Percentiles rank a stretch among this genome's conserved stretches.
Evolutionary conservation across 2,797 vertebrate species (phyloP).

Genomic region (Anabacerthia variegaticeps): DNA sequence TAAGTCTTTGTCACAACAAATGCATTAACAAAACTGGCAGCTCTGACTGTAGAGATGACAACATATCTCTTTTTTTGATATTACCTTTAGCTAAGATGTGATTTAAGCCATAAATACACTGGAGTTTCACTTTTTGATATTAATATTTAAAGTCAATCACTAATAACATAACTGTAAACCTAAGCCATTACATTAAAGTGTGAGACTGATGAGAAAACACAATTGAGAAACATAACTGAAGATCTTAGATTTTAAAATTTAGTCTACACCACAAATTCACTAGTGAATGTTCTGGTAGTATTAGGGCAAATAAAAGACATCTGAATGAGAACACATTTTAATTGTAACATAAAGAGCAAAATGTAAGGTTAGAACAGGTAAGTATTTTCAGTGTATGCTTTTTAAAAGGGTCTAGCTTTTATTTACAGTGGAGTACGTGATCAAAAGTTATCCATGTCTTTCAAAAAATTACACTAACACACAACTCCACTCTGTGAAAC

Average conservation of each 20-base stretch:
- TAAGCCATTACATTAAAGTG: not conserved
- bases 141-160: not conserved
- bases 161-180: not conserved
- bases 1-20: not conserved
- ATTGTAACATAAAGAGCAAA: not conserved
- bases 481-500: not conserved
- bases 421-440: not conserved
- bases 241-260: not conserved
- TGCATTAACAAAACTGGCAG: fast-evolving
- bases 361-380: not conserved
- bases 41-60: not conserved
- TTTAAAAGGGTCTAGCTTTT: not conserved
- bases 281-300: not conserved
- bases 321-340: not conserved
- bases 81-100: not conserved
- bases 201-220: not conserved
- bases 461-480: not conserved
- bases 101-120: not conserved
- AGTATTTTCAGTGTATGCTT: not conserved
- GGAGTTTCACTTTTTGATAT: not conserved
- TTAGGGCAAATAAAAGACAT: not conserved
- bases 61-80: not conserved
- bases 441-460: not conserved
- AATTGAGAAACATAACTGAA: not conserved
- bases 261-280: not conserved